Conservation (phyloP, 2,113 vertebrate species). For the Madoqua kirkii region DNA sequence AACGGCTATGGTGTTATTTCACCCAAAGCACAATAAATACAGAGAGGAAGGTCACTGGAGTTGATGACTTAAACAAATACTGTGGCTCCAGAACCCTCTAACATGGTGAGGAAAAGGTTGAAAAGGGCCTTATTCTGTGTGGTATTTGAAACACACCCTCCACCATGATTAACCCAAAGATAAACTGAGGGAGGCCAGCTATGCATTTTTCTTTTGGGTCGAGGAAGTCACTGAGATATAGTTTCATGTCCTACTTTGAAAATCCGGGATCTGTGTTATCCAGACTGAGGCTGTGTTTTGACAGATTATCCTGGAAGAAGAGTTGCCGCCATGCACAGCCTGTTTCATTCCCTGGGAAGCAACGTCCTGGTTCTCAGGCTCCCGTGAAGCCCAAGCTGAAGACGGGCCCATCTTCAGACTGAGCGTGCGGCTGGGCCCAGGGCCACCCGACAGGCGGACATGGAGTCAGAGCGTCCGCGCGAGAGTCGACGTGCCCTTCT, state of each 20-base stretch:
- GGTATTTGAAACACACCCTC: conserved; percentile 28
- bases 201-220: conserved; percentile 61
- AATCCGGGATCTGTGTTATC: conserved; percentile 21
- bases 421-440: not conserved
- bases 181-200: conserved; percentile 31
- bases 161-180: conserved; percentile 38
- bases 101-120: not conserved
- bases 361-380: not conserved
- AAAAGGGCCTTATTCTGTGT: not conserved
- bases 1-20: conserved; percentile 58
- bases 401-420: not conserved
- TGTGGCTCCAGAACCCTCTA: not conserved
- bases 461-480: not conserved
- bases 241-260: conserved; percentile 63
- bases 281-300: conserved; percentile 27
- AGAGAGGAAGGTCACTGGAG: conserved; percentile 42
- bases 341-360: not conserved
- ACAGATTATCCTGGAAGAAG: conserved; percentile 13
- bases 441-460: not conserved
- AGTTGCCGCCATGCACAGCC: not conserved
- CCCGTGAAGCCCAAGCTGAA: not conserved
- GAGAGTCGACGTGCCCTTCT: not conserved
- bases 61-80: conserved; percentile 60
- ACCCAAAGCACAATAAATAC: conserved; percentile 67
- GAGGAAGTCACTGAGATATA: conserved; percentile 65